Base-by-base conservation (phyloP, 2,797 vertebrate genomes). In the Tapera naevia region DNA sequence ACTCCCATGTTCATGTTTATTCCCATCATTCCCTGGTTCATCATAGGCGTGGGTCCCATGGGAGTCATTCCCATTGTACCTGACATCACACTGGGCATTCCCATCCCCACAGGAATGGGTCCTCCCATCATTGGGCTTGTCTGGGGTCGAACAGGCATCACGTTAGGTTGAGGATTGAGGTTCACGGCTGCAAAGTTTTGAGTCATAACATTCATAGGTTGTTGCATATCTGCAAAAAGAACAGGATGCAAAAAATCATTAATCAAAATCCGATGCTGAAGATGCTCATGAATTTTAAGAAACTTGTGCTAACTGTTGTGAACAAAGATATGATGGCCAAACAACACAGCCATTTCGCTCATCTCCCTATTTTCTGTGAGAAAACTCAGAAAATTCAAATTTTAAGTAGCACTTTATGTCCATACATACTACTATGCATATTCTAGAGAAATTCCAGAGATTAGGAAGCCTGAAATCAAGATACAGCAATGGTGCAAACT, bases 121-220 rank as follows among this genome's bases (percentile, higher is more conserved):
- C 97, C 98, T 22, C 98, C 98, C 98, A 99, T 98, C 97, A 99
- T 80, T 9, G 98, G 94, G 95, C 93, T 98, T 30, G 95, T 91
- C 73, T 98, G 97, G 11, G 98, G 91, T 82, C 98, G 97, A 96
- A 97, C 97, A 48, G 98, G 80, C 94, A 98, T 74, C 86, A 98
- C 48, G 95, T 97, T 97, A 24, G 99, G 98, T 30, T 98, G 98
- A 37, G 98, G 97, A 97, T 94, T 99, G 96, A 99, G 98, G 97
- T 96, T 99, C 98, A 99, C 98, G 2, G 97, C 97, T 50, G 99
- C 98, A 87, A 99, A 99, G 97, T 98, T 99, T 96, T 99, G 99
- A 58, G 98, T 97, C 83, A 99, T 98, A 96, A 99, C 97, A 97
- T 97, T 99, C 97, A 98, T 81, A 10, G 98, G 98, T 66, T 97